A percentile compares a stretch with the other conserved stretches of the same genome.
Conservation (phyloP, 2,888 invertebrate species). For the Lamellibrachia columna region DNA sequence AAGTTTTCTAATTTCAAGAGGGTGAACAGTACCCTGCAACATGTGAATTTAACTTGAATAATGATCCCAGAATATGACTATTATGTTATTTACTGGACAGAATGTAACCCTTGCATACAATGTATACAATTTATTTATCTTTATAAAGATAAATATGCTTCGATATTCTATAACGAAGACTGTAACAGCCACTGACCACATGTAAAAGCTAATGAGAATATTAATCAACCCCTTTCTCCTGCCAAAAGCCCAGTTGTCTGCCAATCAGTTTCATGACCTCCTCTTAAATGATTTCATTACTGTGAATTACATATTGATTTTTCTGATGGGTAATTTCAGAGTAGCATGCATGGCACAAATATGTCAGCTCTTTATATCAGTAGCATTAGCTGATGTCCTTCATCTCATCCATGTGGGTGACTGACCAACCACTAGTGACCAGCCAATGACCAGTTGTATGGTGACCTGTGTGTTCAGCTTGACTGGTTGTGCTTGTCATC, state of each 20-base stretch:
- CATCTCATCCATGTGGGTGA: background rate
- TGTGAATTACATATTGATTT: background rate
- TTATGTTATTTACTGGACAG: too few relatives aligned
- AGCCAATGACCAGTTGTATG: background rate
- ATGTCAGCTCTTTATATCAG: constrained; percentile 10
- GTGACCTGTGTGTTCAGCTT: background rate
- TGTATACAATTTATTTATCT: too few relatives aligned
- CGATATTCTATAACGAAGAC: too few relatives aligned
- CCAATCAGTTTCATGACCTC: background rate
- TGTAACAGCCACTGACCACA: too few relatives aligned
- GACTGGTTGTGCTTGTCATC: background rate
- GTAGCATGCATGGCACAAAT: background rate
- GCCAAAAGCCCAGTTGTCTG: background rate
- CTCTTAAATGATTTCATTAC: background rate
- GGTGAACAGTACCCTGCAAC: too few relatives aligned
- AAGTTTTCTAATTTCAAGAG: too few relatives aligned
- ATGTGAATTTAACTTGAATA: too few relatives aligned
- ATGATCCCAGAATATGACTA: too few relatives aligned
- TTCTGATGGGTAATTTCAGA: background rate
- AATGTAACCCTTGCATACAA: too few relatives aligned
- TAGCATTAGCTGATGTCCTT: background rate
- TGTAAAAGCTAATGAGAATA: background rate
- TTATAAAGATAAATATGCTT: too few relatives aligned
- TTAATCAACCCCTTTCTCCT: background rate
- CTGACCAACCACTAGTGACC: background rate